phyloP scores from a whole-genome alignment of 2,888 invertebrate genomes.

The Strigamia transsilvanica region DNA sequence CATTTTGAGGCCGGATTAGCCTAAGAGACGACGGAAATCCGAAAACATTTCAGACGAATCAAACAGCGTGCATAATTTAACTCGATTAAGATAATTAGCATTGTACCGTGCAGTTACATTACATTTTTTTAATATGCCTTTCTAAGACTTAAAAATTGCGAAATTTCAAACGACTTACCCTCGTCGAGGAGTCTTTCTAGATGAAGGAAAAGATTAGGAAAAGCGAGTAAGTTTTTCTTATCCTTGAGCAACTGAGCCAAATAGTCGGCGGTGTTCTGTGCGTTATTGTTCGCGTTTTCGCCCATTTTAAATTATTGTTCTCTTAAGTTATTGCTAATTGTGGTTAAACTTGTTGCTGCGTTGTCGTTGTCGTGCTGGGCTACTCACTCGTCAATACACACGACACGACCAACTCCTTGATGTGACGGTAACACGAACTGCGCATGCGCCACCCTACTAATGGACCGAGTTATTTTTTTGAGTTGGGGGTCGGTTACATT shows the following conservation, averaged over 20 bases:
- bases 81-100: slow-evolving; percentile 16
- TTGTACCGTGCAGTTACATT: background rate
- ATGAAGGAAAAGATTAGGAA: slow-evolving; percentile 99
- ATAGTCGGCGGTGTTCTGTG: slow-evolving; percentile 98
- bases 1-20: slow-evolving; percentile 44
- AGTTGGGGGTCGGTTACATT: background rate
- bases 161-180: slow-evolving; percentile 74
- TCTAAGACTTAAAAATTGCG: background rate
- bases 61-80: slow-evolving; percentile 49
- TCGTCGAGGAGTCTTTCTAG: slow-evolving; percentile 98
- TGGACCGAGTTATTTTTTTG: slow-evolving; percentile 39
- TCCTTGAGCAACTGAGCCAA: slow-evolving; percentile 99
- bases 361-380: slow-evolving; percentile 40
- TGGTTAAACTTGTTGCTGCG: slow-evolving; percentile 33
- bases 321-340: slow-evolving; percentile 32
- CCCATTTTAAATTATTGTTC: slow-evolving; percentile 51
- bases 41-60: slow-evolving; percentile 37
- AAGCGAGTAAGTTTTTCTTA: slow-evolving; percentile 99
- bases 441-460: slow-evolving; percentile 29
- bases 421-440: slow-evolving; percentile 9
- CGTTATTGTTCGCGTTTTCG: slow-evolving; percentile 67
- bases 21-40: slow-evolving; percentile 48
- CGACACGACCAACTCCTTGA: slow-evolving; percentile 34
- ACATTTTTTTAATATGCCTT: background rate
- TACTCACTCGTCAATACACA: slow-evolving; percentile 48